Evolutionary conservation across 1,140 invertebrate species (phyloP).

Genomic region (Drosophila sp.): DNA sequence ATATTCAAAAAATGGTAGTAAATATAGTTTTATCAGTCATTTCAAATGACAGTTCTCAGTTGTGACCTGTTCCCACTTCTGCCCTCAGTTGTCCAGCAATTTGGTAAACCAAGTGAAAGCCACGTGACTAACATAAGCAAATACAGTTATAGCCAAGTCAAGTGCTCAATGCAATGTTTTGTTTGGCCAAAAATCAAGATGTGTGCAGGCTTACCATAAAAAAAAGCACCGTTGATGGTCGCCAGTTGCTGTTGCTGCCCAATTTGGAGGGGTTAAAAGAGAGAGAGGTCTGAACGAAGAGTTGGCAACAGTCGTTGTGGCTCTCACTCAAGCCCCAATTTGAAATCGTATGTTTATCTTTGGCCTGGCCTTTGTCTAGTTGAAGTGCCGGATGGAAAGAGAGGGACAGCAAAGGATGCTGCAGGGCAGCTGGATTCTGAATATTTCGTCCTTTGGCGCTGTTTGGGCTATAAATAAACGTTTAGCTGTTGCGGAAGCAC

Average conservation of each 20-base stretch:
- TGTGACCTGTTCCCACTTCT: not conserved
- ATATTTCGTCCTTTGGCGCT: conserved; percentile 71
- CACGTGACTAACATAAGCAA: conserved; percentile 81
- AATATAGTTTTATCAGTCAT: not conserved
- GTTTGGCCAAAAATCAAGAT: conserved; percentile 83
- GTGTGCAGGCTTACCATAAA: conserved; percentile 51
- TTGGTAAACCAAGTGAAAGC: conserved; percentile 70
- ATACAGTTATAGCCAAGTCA: conserved; percentile 71
- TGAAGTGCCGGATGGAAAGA: conserved; percentile 59
- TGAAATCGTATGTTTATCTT: conserved; percentile 72
- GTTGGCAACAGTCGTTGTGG: conserved; percentile 59
- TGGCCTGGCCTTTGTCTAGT: conserved; percentile 74
- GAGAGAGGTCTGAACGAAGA: not conserved
- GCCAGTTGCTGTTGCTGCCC: conserved; percentile 53
- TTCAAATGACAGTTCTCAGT: conserved; percentile 2
- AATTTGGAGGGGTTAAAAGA: conserved; percentile 26
- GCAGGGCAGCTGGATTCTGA: conserved; percentile 9
- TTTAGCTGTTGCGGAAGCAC: conserved; percentile 77
- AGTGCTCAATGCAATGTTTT: conserved; percentile 77
- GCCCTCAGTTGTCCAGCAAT: conserved; percentile 59
- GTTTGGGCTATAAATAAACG: conserved; percentile 80
- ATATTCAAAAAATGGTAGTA: not conserved
- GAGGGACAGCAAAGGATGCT: not conserved
- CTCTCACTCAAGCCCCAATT: conserved; percentile 46
- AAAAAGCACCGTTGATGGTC: conserved; percentile 28